phyloP scores from a whole-genome alignment of 2,113 vertebrate species.

The Micromys minutus region DNA sequence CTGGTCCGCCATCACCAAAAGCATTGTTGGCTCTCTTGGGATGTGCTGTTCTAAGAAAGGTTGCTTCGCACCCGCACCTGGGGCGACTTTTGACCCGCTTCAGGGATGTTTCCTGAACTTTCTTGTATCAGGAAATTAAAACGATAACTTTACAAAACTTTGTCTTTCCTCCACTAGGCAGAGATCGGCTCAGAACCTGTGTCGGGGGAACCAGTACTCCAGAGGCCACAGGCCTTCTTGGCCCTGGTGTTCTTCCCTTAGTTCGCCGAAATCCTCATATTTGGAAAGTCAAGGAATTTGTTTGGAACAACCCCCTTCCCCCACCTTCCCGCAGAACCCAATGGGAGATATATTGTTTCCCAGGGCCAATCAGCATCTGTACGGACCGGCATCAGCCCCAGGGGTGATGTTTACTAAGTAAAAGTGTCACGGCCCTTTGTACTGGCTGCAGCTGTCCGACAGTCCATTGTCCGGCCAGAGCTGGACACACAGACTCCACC shows the following conservation, averaged over 20 bases:
- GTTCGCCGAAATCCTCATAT: constrained; percentile 65
- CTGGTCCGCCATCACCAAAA: background rate
- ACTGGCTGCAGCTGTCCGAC: constrained; percentile 91
- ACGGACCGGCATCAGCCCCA: constrained; percentile 82
- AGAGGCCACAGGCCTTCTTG: background rate
- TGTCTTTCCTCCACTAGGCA: background rate
- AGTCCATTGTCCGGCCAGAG: constrained; percentile 90
- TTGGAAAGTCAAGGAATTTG: constrained; percentile 85
- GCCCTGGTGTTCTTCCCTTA: background rate
- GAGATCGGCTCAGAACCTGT: background rate
- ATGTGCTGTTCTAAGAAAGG: background rate
- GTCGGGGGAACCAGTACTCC: background rate
- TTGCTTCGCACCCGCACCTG: background rate
- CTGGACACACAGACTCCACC: constrained; percentile 85
- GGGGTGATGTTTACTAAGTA: constrained; percentile 91
- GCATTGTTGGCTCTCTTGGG: background rate
- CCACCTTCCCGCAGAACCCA: constrained; percentile 50
- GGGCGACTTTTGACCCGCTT: background rate
- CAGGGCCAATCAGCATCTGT: constrained; percentile 88
- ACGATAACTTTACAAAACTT: background rate
- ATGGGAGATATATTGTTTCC: constrained; percentile 85
- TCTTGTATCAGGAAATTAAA: constrained; percentile 23
- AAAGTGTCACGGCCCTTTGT: constrained; percentile 93
- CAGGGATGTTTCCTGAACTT: background rate
- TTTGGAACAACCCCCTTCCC: constrained; percentile 81